A percentile compares a stretch with the other conserved stretches of the same genome.
Evolutionary conservation across 1,140 invertebrate genomes (phyloP).

Genomic region (Bombus confusus): DNA sequence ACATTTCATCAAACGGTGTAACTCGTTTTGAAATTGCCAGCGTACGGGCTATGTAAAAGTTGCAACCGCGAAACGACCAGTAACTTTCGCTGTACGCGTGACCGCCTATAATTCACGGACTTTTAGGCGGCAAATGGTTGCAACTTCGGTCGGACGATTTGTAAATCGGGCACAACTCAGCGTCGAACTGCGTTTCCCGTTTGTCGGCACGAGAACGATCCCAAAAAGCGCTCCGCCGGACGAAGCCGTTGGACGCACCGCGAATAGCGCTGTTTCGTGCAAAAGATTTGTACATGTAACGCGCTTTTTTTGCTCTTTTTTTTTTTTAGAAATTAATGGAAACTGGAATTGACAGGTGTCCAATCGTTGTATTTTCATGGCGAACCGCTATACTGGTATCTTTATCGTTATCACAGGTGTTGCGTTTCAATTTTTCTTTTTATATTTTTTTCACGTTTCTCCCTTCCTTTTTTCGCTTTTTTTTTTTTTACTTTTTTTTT

Average conservation of each 20-base stretch:
- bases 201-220: conserved; percentile 18
- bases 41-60: conserved; percentile 44
- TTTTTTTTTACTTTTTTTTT: background rate
- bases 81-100: conserved; percentile 21
- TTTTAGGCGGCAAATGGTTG: conserved; percentile 3
- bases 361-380: conserved; percentile 12
- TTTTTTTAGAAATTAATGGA: conserved; percentile 21
- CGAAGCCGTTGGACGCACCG: background rate
- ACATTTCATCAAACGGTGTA: background rate
- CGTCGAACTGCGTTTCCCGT: conserved; percentile 13
- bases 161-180: conserved; percentile 1
- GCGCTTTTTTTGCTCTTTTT: background rate
- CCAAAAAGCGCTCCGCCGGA: conserved; percentile 18
- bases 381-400: background rate
- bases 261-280: background rate
- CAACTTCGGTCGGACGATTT: conserved; percentile 20
- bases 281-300: conserved; percentile 34
- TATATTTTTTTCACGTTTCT: background rate
- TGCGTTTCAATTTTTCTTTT: conserved; percentile 7
- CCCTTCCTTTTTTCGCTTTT: background rate
- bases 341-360: conserved; percentile 33
- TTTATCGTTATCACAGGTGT: conserved; percentile 33
- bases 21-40: conserved; percentile 1
- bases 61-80: conserved; percentile 37
- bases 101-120: conserved; percentile 15